Percentiles rank a stretch among this genome's conserved stretches.
These are phyloP conservation scores for Luscinia luscinia DNA, from an alignment of 2,797 vertebrate genomes.

Conservation along the genomic window DNA sequence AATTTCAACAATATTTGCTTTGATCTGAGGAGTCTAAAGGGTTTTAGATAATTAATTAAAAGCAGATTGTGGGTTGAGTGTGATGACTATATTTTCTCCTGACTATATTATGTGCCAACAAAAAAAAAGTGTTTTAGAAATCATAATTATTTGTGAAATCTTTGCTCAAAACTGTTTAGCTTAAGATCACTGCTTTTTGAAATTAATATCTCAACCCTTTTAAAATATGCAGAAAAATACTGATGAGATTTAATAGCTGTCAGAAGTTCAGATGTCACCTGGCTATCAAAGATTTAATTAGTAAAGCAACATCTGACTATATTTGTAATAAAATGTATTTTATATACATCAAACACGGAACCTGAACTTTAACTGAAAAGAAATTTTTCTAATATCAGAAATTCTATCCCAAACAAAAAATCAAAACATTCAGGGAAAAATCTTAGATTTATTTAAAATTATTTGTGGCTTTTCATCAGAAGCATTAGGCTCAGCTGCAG, in stretches of 20 bases:
- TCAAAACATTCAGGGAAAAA: neutral
- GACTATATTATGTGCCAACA: neutral
- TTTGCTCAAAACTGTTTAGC: neutral
- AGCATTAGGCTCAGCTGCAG: neutral
- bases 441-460: neutral
- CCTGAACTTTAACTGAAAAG: neutral
- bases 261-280: neutral
- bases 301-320: neutral
- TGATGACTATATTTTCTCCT: slow-evolving; percentile 3
- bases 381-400: neutral
- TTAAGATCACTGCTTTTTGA: neutral
- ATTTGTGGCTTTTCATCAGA: neutral
- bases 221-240: neutral
- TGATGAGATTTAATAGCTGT: neutral
- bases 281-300: neutral
- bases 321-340: neutral
- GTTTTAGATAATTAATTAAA: slow-evolving; percentile 63
- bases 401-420: neutral
- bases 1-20: slow-evolving; percentile 65
- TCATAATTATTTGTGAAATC: neutral
- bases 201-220: neutral
- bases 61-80: slow-evolving; percentile 37
- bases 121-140: neutral
- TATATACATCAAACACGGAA: neutral
- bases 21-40: slow-evolving; percentile 49